These are phyloP conservation scores for Neogale vison DNA, from an alignment of 2,113 vertebrate genomes.

Conservation along the genomic window DNA sequence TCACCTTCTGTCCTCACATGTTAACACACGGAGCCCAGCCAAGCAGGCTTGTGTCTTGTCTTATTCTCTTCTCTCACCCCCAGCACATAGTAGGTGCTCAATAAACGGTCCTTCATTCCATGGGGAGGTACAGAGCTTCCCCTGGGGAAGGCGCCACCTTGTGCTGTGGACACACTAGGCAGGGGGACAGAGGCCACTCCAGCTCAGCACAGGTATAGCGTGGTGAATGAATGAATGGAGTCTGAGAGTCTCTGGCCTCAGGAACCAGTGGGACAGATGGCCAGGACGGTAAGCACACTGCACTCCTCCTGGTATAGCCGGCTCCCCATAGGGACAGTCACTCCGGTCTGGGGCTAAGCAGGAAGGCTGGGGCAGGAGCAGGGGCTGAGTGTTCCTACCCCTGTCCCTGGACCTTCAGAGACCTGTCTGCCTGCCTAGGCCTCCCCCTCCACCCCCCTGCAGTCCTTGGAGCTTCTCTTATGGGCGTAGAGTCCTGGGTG, in stretches of 20 bases:
- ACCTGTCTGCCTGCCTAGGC: not conserved
- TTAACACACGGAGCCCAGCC: not conserved
- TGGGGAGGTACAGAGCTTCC: not conserved
- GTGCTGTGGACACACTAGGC: not conserved
- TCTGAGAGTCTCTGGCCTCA: not conserved
- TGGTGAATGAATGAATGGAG: not conserved
- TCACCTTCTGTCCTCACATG: not conserved
- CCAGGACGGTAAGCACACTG: not conserved
- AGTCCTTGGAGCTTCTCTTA: not conserved
- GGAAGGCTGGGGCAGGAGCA: rapidly evolving
- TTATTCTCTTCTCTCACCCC: not conserved
- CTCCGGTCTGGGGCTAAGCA: not conserved
- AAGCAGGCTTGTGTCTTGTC: not conserved
- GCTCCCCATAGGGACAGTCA: not conserved
- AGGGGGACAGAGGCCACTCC: not conserved
- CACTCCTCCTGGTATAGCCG: not conserved
- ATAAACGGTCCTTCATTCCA: not conserved
- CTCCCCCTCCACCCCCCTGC: too few relatives aligned
- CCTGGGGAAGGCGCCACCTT: rapidly evolving
- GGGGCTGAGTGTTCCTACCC: not conserved
- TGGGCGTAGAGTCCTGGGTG: not conserved
- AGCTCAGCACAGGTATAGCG: not conserved
- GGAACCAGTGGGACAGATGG: not conserved
- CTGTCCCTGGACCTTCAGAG: not conserved
- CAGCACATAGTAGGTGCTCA: not conserved